phyloP scores from a whole-genome alignment of 2,888 invertebrate genomes.

The Noctuana brunneofusca region DNA sequence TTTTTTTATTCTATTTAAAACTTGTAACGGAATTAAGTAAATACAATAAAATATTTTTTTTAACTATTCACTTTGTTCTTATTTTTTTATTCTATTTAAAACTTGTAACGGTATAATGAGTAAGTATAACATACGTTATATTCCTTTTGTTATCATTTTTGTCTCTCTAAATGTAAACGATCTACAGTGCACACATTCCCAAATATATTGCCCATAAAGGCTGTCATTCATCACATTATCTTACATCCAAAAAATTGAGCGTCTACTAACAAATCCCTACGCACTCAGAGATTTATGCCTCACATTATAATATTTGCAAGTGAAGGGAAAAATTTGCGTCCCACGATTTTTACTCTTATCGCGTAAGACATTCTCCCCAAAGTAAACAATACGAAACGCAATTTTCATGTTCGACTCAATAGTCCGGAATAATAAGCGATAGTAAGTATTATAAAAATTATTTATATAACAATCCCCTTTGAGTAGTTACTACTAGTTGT shows the following conservation, averaged over 20 bases:
- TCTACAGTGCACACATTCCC: constrained; percentile 1
- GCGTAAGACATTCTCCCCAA: constrained; percentile 60
- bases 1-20: no score
- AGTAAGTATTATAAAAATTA: constrained; percentile 78
- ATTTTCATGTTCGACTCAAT: constrained; percentile 81
- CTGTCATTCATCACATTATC: constrained; percentile 8
- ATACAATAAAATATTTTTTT: no score
- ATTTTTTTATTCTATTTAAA: no score
- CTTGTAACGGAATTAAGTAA: no score
- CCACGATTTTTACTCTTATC: constrained; percentile 64
- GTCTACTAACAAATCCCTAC: constrained; percentile 39
- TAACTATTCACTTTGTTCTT: no score
- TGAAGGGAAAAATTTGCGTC: constrained; percentile 59
- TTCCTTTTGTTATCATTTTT: neutral
- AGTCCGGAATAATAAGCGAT: constrained; percentile 81
- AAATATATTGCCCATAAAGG: constrained; percentile 15
- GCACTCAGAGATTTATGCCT: constrained; percentile 52
- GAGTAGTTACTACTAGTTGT: constrained; percentile 46
- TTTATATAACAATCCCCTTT: constrained; percentile 65
- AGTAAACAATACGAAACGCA: constrained; percentile 78
- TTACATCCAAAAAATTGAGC: constrained; percentile 8
- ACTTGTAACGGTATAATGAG: no score
- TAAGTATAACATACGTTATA: no score
- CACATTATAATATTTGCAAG: constrained; percentile 58
- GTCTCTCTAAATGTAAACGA: neutral